Base-by-base conservation (phyloP, 1,140 invertebrate species). In the Bombus haemorrhoidalis region DNA sequence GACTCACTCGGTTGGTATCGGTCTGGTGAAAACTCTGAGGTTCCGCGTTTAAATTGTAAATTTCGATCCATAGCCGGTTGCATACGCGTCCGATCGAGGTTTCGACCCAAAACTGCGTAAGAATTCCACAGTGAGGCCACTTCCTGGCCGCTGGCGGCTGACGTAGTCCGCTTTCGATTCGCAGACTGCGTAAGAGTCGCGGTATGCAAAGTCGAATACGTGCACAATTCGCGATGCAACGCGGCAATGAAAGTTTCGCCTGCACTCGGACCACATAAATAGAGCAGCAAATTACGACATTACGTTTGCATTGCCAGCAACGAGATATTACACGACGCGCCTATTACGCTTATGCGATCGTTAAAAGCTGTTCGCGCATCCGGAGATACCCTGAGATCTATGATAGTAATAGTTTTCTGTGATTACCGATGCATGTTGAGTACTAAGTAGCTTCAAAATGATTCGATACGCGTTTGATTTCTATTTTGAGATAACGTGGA, bases 41-140 rank as follows among this genome's bases (percentile, higher is more conserved):
- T 83, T 83, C 59, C 80, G 81, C 81, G 90, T 92, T 93, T 92
- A 92, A 93, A 93, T 93, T 93, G 92, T 90, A 92, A 92, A 92
- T 92, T 91, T 87, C 89, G 83, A 90, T 89, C 91, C 89, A 34
- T 81, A 62, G 59, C 41, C 66, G 75, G 59, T 39, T 74, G 85
- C 76, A 81, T 72, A 81, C 76, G 81, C 47, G 87, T 71, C 75
- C 90, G 89, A 90, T 92, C 91, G 90, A 91, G 92, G 90, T 89
- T 90, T 86, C 86, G 88, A 86, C 75, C 75, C 64, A 86, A 69
- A 85, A 83, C 69, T 12, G 79, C 62, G 85, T 64, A 79, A 83
- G 85, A 81, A 78, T 41, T 43, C 39, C 37, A 22, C 18, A 13
- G 18, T 18, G 34, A 37, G 64, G 57, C 64, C 57, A 75, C 43